A percentile compares a stretch with the other conserved stretches of the same genome.
Conservation (phyloP, 2,113 vertebrate genomes). For the Aptenodytes patagonicus region DNA sequence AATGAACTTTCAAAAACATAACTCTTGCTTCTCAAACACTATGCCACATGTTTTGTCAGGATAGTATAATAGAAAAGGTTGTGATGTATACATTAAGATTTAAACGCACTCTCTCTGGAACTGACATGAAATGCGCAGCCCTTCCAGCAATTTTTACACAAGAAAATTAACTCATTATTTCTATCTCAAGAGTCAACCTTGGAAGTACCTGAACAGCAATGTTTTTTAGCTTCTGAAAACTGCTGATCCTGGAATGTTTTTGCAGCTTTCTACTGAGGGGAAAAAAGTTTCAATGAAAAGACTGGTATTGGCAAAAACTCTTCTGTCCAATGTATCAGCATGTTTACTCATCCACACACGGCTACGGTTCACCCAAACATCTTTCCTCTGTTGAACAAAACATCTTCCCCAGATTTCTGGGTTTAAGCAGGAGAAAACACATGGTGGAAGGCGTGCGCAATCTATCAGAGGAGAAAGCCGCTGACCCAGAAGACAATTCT, state of each 20-base stretch:
- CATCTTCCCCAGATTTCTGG: neutral
- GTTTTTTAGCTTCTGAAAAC: neutral
- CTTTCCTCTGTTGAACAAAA: neutral
- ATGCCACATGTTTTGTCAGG: slow-evolving; percentile 23
- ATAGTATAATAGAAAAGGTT: slow-evolving; percentile 24
- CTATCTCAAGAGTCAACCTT: neutral
- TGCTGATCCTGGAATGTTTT: neutral
- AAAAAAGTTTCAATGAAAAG: neutral
- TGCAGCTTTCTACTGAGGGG: neutral
- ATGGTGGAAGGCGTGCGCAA: neutral
- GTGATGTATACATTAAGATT: slow-evolving; percentile 28
- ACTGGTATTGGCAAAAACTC: neutral
- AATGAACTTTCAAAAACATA: slow-evolving; percentile 26
- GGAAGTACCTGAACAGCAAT: neutral
- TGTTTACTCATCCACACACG: neutral
- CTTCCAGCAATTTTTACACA: slow-evolving; percentile 12
- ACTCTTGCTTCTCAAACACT: slow-evolving; percentile 38
- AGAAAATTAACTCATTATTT: slow-evolving; percentile 53
- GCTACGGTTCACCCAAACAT: neutral
- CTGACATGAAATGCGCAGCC: neutral
- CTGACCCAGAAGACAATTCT: slow-evolving; percentile 27
- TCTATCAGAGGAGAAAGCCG: neutral
- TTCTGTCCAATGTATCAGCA: neutral
- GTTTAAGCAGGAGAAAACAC: neutral
- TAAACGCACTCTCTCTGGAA: slow-evolving; percentile 10